These are phyloP conservation scores for Armadillidium nasatum DNA, from an alignment of 1,140 invertebrate species.

Conservation along the genomic window DNA sequence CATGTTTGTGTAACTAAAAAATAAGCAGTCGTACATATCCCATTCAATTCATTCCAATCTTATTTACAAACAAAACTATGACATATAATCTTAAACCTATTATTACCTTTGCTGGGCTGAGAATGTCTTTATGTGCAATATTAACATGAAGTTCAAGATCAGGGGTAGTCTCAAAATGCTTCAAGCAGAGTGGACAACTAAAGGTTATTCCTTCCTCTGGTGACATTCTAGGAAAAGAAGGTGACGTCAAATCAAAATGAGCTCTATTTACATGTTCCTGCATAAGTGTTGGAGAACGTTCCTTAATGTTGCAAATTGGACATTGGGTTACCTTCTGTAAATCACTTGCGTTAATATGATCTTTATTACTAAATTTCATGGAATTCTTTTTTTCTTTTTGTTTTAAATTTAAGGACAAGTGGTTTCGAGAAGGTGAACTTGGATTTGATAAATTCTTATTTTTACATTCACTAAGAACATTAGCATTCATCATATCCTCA, in stretches of 20 bases:
- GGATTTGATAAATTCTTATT: slow-evolving; percentile 21
- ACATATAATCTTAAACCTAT: not conserved
- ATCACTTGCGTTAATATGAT: not conserved
- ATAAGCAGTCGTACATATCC: no score
- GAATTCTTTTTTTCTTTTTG: slow-evolving; percentile 24
- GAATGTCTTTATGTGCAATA: slow-evolving; percentile 70
- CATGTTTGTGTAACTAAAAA: no score
- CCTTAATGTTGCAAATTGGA: slow-evolving; percentile 72
- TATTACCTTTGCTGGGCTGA: slow-evolving; percentile 54
- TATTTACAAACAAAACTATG: no score
- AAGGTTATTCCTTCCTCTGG: slow-evolving; percentile 42
- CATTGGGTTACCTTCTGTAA: slow-evolving; percentile 54
- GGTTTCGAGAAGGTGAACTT: slow-evolving; percentile 59
- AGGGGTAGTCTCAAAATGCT: slow-evolving; percentile 65
- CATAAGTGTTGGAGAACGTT: slow-evolving; percentile 65
- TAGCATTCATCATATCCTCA: slow-evolving; percentile 35
- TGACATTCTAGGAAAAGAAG: slow-evolving; percentile 57
- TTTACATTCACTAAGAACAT: slow-evolving; percentile 33
- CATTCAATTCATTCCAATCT: no score
- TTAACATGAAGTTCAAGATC: slow-evolving; percentile 80
- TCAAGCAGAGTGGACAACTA: slow-evolving; percentile 67
- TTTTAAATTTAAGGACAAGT: slow-evolving; percentile 60
- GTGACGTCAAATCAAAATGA: slow-evolving; percentile 78
- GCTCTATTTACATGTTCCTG: slow-evolving; percentile 77
- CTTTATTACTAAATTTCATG: slow-evolving; percentile 10